Evolutionary conservation across 2,797 vertebrate genomes (phyloP), one percentile per base, ranked within the genome.

Genomic region (Oreortyx pictus): DNA sequence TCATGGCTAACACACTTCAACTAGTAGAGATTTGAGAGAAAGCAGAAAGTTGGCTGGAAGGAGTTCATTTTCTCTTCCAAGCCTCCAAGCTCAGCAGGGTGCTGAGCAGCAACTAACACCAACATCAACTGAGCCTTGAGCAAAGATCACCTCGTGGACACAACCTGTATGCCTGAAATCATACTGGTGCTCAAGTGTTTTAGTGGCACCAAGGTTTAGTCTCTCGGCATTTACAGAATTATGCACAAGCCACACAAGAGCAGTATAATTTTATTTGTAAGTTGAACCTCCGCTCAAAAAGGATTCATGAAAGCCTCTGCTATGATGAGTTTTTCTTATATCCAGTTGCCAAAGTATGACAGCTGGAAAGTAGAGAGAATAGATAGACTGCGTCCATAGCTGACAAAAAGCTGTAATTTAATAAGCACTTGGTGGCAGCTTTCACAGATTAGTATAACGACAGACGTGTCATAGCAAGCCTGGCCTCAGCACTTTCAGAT

Each of bases 391-490:
- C 33, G 86, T 82, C 91, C 60, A 16, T 52, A 87, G 77, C 73
- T 86, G 82, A 94, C 71, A 95, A 74, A 95, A 95, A 91, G 71
- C 24, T 92, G 88, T 76, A 70, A 94, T 74, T 90, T 83, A 90
- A 76, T 80, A 91, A 82, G 74, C 78, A 77, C 65, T 90, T 83
- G 71, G 81, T 23, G 54, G 77, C 77, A 82, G 62, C 83, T 92
- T 91, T 88, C 82, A 91, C 89, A 96, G 91, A 74, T 95, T 88
- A 91, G 44, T 87, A 50, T 0, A 2, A 60, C 56, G 41, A 85
- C 76, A 91, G 88, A 92, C 52, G 15, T 4, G 37, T 88, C 39
- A 80, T 86, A 92, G 70, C 79, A 89, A 81, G 73, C 33, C 80
- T 54, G 59, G 35, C 43, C 83, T 91, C 4, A 0, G 20, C 56